phyloP scores from a whole-genome alignment of 2,797 vertebrate species.

The Astyanax mexicanus region DNA sequence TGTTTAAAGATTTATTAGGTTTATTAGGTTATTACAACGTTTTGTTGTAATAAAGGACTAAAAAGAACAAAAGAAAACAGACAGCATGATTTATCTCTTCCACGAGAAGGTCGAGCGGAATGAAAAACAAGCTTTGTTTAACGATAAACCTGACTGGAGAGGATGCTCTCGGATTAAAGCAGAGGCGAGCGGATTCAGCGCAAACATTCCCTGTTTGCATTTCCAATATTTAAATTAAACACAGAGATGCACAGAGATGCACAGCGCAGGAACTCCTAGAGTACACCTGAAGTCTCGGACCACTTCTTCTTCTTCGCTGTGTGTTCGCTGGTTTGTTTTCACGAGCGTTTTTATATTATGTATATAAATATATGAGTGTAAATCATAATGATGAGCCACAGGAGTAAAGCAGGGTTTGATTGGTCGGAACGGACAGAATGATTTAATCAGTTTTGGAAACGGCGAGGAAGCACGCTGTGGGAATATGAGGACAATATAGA shows the following conservation, averaged over 20 bases:
- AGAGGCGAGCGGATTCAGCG: neutral
- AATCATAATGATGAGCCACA: neutral
- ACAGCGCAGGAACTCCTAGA: neutral
- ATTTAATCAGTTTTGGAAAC: constrained; percentile 11
- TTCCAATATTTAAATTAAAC: constrained; percentile 1
- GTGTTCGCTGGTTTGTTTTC: constrained; percentile 12
- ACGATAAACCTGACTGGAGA: neutral
- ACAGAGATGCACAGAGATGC: no score
- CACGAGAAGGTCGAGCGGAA: neutral
- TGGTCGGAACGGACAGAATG: neutral
- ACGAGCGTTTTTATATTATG: constrained; percentile 6
- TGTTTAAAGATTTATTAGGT: no score
- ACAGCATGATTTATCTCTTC: neutral
- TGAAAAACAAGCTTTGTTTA: neutral
- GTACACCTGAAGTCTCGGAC: neutral
- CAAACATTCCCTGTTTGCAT: constrained; percentile 1
- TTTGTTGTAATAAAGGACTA: no score
- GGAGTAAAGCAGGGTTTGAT: constrained; percentile 1
- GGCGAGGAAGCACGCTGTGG: neutral
- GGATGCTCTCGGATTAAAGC: neutral
- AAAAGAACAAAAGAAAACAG: neutral
- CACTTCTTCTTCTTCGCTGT: no score
- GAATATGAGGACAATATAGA: neutral
- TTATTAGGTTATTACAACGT: no score
- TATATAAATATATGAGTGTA: constrained; percentile 8